Evolutionary conservation across 2,888 invertebrate genomes (phyloP), one percentile per base, ranked within the genome.

Genomic region (Pheosia gnoma): DNA sequence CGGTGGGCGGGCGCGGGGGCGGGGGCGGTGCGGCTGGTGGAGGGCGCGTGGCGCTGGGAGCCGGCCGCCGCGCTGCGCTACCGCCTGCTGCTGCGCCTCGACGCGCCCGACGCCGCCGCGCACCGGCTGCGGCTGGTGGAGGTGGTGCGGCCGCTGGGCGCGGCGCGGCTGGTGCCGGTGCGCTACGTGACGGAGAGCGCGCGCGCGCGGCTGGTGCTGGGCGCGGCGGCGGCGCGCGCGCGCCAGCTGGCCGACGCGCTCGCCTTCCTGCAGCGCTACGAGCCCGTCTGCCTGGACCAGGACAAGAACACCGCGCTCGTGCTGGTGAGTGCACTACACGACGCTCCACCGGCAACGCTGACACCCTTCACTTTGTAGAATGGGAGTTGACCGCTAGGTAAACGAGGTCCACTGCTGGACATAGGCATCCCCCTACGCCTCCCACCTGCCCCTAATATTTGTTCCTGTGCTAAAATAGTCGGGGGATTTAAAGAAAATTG

Each of bases 131-230:
- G 77, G 61, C 95, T 97, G 78, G 94, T 98, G 72, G 96, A 98
- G 91, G 95, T 97, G 52, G 96, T 96, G 59, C 97, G 98, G 71
- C 96, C 97, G 11, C 91, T 99, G 61, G 98, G 98, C 13, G 95
- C 96, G 64, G 97, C 98, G 8, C 98, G 99, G 83, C 95, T 99
- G 64, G 95, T 98, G 51, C 96, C 97, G 1, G 97, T 98, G 84
- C 99, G 98, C 0, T 99, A 99, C 90, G 99, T 99, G 1, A 99
- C 99, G 0, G 99, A 99, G 94, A 97, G 96, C 87, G 96, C 97
- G 6, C 94, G 97, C 70, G 95, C 99, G 5, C 95, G 96, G 63
- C 93, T 98, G 70, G 88, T 99, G 72, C 87, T 98, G 68, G 96
- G 96, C 0, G 94, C 97, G 4, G 75, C 77, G 52, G 62, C 61